Base-by-base conservation (phyloP, 2,888 invertebrate species). In the Tholera decimalis region DNA sequence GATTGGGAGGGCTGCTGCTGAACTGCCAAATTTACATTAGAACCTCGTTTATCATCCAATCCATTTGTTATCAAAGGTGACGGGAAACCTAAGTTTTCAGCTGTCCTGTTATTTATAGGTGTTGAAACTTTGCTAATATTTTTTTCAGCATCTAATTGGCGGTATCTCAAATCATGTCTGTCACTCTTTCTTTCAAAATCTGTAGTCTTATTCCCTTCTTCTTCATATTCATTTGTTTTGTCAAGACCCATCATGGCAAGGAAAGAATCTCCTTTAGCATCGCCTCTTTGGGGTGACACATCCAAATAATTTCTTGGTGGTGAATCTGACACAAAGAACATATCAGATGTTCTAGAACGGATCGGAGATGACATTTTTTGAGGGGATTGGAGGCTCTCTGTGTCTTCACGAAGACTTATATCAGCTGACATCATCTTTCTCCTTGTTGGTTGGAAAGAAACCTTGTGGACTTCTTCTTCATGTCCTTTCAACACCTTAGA, bases 401-500 rank as follows among this genome's bases (percentile, higher is more conserved):
- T 83, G 46, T 94, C 93, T 78, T 95, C 95, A 73, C 89, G 88
- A 5, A 95, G 85, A 76, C 95, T 96, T n/a, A 93, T 82, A 71
- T 95, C 95, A 3, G 88, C 84, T 22, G 92, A 90, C 7, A 88
- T 59, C 9, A 84, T 63, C 77, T 91, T 95, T 71, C 88, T 92
- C 66, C 88, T 87, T 7, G 80, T 50, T 6, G 94, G 93, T 83
- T 96, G 96, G 78, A 96, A 96, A 18, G 92, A 84, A 22, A 96
- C 90, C 77, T 89, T 94, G 11, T 88, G 90, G 0, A 96, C 92
- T 70, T 95, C 91, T 72, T 93, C 92, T 24, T 94, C 94, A 73
- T 96, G 96, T 0, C 95, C 96, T 77, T 92, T 90, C 33, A 96
- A 88, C 15, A 94, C 84, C 82, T 93, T 91, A 15, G 93, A 85